These are phyloP conservation scores for Nannoperca australis DNA, from an alignment of 2,797 vertebrate species.

Conservation along the genomic window DNA sequence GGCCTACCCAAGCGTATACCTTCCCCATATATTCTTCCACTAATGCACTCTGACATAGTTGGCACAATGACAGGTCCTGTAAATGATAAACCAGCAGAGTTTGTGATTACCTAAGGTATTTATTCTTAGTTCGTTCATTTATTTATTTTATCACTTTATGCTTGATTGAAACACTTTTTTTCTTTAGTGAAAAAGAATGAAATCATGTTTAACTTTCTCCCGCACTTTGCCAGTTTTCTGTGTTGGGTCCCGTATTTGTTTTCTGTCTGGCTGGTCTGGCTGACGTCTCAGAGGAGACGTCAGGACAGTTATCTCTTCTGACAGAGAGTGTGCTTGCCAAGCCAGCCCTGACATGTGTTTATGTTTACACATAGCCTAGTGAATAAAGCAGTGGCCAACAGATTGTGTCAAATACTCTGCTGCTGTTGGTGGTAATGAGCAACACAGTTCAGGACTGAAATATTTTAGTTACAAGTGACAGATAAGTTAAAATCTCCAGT, in stretches of 20 bases:
- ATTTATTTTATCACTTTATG: neutral
- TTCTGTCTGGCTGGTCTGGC: neutral
- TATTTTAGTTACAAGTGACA: neutral
- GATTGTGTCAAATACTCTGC: neutral
- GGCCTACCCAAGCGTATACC: neutral
- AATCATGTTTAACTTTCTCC: neutral
- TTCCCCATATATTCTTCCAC: neutral
- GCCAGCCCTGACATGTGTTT: neutral
- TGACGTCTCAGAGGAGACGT: neutral
- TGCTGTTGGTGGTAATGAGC: neutral
- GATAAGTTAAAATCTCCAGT: neutral
- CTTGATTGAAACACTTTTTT: neutral
- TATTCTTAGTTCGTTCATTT: neutral
- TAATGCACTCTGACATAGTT: slow-evolving; percentile 15
- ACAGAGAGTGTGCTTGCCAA: slow-evolving; percentile 1
- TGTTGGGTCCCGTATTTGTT: slow-evolving; percentile 1
- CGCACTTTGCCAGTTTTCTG: neutral
- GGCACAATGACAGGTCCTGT: neutral
- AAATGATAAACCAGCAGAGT: neutral
- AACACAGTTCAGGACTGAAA: neutral
- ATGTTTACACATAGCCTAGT: neutral
- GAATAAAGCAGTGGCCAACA: neutral
- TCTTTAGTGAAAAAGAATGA: neutral
- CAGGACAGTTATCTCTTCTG: neutral
- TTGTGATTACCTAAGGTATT: neutral